Evolutionary conservation across 35 echinoderm and acorn worm species (phyloP).

Genomic region (Lytechinus pictus): DNA sequence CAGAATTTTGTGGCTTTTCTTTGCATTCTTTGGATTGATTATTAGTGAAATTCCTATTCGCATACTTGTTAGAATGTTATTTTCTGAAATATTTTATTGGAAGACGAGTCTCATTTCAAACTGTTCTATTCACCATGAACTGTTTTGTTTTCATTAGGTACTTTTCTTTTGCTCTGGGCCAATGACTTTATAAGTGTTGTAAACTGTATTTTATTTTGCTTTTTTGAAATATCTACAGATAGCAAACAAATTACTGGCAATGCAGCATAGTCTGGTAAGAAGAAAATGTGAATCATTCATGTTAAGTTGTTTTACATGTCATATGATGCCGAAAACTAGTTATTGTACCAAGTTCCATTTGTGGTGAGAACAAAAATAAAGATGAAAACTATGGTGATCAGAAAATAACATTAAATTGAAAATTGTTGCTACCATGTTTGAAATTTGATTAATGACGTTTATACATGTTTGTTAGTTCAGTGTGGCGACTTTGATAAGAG

Average conservation of each 20-base stretch:
- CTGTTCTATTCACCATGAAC: background rate
- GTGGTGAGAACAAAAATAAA: no score
- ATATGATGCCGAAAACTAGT: no score
- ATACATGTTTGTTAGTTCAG: no score
- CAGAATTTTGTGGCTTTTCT: background rate
- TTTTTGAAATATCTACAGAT: constrained; percentile 63
- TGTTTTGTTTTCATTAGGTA: background rate
- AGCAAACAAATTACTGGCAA: constrained; percentile 82
- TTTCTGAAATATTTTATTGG: background rate
- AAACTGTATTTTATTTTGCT: background rate
- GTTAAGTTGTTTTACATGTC: no score
- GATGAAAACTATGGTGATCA: no score
- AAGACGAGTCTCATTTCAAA: no score
- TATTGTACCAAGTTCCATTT: no score
- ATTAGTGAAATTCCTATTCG: no score
- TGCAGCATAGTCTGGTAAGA: constrained; percentile 96
- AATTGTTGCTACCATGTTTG: no score
- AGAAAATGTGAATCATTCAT: background rate
- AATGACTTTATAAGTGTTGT: background rate
- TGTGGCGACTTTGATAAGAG: no score
- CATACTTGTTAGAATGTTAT: background rate
- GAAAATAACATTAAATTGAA: no score
- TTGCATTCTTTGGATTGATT: background rate
- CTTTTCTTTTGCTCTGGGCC: background rate
- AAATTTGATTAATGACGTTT: no score